Percentiles rank a stretch among this genome's conserved stretches.
Evolutionary conservation across 2,888 invertebrate genomes (phyloP).

Genomic region (Sipha maydis): DNA sequence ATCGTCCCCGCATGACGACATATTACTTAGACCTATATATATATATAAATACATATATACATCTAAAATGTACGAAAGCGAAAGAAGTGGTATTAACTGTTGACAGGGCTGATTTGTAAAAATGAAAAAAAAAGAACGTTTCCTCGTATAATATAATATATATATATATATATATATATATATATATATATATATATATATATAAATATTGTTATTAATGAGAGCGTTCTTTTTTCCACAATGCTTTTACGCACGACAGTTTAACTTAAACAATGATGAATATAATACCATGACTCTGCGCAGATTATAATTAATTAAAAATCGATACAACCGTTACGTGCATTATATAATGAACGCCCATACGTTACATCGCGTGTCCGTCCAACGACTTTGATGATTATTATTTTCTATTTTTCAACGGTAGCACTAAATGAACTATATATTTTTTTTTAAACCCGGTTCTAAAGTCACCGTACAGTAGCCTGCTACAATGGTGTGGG

Average conservation of each 20-base stretch:
- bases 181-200: too few relatives aligned
- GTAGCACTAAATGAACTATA: not conserved
- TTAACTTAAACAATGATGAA: too few relatives aligned
- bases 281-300: not conserved
- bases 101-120: conserved; percentile 33
- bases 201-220: not conserved
- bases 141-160: not conserved
- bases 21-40: not conserved
- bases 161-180: too few relatives aligned
- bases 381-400: not conserved
- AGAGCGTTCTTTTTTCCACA: not conserved
- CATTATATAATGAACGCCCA: too few relatives aligned
- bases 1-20: not conserved
- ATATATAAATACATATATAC: too few relatives aligned
- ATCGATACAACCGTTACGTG: not conserved
- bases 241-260: not conserved
- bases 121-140: not conserved
- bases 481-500: not conserved
- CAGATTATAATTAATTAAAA: not conserved
- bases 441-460: not conserved
- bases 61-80: not conserved
- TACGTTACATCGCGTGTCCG: too few relatives aligned
- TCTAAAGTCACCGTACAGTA: not conserved
- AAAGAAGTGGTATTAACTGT: not conserved
- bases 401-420: not conserved